Conservation (phyloP, 2,113 vertebrate genomes). For the Echinops telfairi region DNA sequence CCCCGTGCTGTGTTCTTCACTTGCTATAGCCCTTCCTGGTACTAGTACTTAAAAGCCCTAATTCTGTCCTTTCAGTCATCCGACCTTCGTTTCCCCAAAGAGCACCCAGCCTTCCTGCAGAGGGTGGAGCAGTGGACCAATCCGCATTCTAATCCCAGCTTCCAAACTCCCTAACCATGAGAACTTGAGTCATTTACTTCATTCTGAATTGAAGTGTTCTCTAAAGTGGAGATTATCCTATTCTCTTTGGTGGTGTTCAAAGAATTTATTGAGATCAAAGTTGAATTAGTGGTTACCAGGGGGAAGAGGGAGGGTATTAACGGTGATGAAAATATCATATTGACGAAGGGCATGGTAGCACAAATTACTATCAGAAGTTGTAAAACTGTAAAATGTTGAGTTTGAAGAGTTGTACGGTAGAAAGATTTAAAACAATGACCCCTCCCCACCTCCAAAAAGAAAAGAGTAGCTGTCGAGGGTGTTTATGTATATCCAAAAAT, state of each 20-base stretch:
- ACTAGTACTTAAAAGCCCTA: not conserved
- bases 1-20: not conserved
- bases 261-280: not conserved
- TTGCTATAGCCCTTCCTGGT: not conserved
- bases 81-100: not conserved
- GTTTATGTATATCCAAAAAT: not conserved
- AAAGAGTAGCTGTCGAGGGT: not conserved
- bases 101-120: not conserved
- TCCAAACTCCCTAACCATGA: not conserved
- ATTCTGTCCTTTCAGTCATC: not conserved
- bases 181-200: not conserved
- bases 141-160: not conserved
- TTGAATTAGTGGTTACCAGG: not conserved
- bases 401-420: not conserved
- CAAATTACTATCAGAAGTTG: not conserved
- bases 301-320: not conserved
- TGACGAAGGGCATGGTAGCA: too few relatives aligned
- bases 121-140: not conserved
- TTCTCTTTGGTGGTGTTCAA: not conserved
- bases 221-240: not conserved
- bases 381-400: not conserved
- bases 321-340: too few relatives aligned
- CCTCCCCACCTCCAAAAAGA: too few relatives aligned
- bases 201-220: not conserved
- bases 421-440: not conserved